phyloP scores from a whole-genome alignment of 2,113 vertebrate species.

The Oncorhynchus keta region DNA sequence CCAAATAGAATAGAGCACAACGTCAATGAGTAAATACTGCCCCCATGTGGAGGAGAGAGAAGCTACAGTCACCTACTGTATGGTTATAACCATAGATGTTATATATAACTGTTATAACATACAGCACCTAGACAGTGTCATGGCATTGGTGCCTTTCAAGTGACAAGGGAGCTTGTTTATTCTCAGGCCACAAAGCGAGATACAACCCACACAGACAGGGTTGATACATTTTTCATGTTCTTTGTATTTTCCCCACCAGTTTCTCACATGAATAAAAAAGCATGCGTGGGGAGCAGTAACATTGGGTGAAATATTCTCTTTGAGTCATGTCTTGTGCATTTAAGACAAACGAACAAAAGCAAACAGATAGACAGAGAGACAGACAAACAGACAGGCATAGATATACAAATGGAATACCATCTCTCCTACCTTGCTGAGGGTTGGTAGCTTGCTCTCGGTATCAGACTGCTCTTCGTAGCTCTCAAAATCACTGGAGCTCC shows the following conservation, averaged over 20 bases:
- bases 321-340: no score
- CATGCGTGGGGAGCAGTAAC: not conserved
- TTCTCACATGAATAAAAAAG: not conserved
- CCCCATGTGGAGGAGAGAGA: constrained; percentile 59
- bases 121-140: constrained; percentile 33
- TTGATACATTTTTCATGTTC: constrained; percentile 39
- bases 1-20: constrained; percentile 14
- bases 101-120: no score
- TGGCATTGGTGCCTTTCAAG: constrained; percentile 45
- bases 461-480: constrained; percentile 94
- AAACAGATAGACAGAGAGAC: constrained; percentile 6
- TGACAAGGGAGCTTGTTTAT: constrained; percentile 41
- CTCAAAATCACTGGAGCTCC: constrained; percentile 98
- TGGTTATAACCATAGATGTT: constrained; percentile 6
- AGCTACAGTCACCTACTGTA: constrained; percentile 9
- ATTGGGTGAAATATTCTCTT: not conserved
- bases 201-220: constrained; percentile 33
- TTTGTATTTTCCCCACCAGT: not conserved
- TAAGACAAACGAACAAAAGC: no score
- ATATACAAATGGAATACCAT: constrained; percentile 11
- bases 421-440: constrained; percentile 73
- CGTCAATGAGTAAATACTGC: constrained; percentile 66
- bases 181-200: constrained; percentile 33
- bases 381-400: constrained; percentile 6
- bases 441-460: constrained; percentile 67